Percentiles rank a stretch among this genome's conserved stretches.
Conservation (phyloP, 2,113 vertebrate genomes). For the Silurus meridionalis region DNA sequence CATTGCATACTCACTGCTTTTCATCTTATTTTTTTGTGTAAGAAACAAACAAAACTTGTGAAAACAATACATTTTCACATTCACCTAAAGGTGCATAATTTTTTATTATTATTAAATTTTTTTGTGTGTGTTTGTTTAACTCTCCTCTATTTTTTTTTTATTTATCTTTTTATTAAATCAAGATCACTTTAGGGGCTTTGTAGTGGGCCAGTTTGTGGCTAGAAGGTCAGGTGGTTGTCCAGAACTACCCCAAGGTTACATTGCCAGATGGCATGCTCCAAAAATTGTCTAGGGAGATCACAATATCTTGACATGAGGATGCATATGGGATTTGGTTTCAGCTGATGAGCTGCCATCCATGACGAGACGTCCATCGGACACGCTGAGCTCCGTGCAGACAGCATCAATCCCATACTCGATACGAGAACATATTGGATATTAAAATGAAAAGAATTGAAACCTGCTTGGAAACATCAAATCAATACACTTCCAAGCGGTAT, state of each 20-base stretch:
- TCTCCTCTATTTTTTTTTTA: not conserved
- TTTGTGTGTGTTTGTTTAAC: not conserved
- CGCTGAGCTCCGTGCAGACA: not conserved
- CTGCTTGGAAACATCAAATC: not conserved
- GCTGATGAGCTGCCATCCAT: not conserved
- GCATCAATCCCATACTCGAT: not conserved
- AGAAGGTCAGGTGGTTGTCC: not conserved
- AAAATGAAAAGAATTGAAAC: not conserved
- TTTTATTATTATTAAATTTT: no score
- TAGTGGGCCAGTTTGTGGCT: not conserved
- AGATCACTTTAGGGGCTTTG: not conserved
- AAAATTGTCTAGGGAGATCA: not conserved
- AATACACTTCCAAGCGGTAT: not conserved
- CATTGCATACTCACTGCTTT: not conserved
- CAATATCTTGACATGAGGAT: not conserved
- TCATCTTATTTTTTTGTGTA: not conserved
- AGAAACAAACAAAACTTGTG: not conserved
- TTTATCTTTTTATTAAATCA: not conserved
- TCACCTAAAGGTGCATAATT: not conserved
- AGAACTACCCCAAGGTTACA: not conserved
- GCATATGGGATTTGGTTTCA: constrained; percentile 15
- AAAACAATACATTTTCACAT: not conserved
- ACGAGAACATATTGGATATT: not conserved
- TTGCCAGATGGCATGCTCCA: not conserved
- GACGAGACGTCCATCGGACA: not conserved